phyloP scores from a whole-genome alignment of 1,140 invertebrate species.

The Trichonephila inaurata region DNA sequence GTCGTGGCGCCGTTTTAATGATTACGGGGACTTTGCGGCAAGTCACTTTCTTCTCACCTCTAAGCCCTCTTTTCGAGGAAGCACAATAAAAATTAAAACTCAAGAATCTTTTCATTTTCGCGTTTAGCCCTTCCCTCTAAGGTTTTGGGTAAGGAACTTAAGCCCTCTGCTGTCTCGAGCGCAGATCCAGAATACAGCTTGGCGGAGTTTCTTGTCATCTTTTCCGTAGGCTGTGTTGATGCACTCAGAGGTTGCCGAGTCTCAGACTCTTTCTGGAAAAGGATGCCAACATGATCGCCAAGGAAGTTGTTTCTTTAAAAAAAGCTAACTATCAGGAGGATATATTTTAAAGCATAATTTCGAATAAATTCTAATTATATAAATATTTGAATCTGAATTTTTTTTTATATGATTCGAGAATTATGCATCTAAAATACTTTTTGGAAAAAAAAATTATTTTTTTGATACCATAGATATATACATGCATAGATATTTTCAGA shows the following conservation, averaged over 20 bases:
- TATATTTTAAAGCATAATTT: neutral
- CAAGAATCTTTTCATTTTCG: constrained; percentile 76
- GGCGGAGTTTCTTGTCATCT: constrained; percentile 71
- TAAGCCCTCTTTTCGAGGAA: constrained; percentile 63
- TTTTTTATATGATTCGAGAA: neutral
- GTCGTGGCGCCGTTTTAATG: constrained; percentile 73
- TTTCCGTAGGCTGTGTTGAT: constrained; percentile 64
- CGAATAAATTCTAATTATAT: neutral
- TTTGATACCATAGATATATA: no score
- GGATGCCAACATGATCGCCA: constrained; percentile 41
- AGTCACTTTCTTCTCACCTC: constrained; percentile 74
- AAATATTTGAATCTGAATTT: neutral
- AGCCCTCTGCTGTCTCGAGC: constrained; percentile 66
- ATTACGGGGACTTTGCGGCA: constrained; percentile 71
- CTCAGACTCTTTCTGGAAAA: neutral
- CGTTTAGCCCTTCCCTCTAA: constrained; percentile 61
- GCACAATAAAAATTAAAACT: constrained; percentile 77
- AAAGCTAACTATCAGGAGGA: neutral
- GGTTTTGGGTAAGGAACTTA: constrained; percentile 66
- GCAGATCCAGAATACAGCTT: constrained; percentile 35
- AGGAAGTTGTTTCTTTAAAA: neutral
- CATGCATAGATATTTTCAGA: no score
- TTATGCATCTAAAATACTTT: no score
- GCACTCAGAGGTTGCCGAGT: constrained; percentile 43
- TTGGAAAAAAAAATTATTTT: no score